Base-by-base conservation (phyloP, 2,113 vertebrate genomes). In the Oryzias woworae region DNA sequence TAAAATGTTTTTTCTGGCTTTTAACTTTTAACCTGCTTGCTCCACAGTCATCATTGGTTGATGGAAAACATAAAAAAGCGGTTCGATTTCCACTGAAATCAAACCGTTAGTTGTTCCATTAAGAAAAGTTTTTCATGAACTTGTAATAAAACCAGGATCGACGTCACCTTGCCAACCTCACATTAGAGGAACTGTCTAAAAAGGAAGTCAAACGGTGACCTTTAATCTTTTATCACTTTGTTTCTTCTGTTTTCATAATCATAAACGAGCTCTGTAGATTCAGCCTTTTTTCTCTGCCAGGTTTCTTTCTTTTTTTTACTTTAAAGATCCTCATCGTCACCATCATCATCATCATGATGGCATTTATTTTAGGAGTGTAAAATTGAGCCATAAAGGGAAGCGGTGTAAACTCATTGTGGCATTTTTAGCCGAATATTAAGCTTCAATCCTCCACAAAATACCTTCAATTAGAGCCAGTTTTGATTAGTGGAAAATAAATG, bases 261-360 rank as follows among this genome's bases (percentile, higher is more conserved):
- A 57, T 48, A 51, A 69, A 42, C 23, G 24, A 23, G 31, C 26
- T 8, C 16, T 18, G 48, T 17, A 3, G 43, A n/a, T 31, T 5
- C 7, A 5, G 16, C 44, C 43, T 47, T 17, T 53, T 59, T 56
- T 28, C 51, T 58, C 51, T 18, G 31, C 18, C 48, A 45, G 22
- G 2, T 51, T 75, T 53, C 24, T 52, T 42, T 58, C 60, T 22
- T 45, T 47, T 50, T 43, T 60, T 64, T 23, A 36, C 53, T 73
- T 69, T 63, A 52, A 44, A 14, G 50, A 5, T 45, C 26, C 55
- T 6, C 65, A 45, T 58, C 41, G 43, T 46, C 53, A 78, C 66
- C 58, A 62, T 52, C 57, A 45, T 51, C n/a, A n/a, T n/a, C 76
- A 82, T 73, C 71, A 67, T 73, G 70, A 48, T 79, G 77, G 82